Conservation (phyloP, 2,888 invertebrate species). For the Phalera bucephala region DNA sequence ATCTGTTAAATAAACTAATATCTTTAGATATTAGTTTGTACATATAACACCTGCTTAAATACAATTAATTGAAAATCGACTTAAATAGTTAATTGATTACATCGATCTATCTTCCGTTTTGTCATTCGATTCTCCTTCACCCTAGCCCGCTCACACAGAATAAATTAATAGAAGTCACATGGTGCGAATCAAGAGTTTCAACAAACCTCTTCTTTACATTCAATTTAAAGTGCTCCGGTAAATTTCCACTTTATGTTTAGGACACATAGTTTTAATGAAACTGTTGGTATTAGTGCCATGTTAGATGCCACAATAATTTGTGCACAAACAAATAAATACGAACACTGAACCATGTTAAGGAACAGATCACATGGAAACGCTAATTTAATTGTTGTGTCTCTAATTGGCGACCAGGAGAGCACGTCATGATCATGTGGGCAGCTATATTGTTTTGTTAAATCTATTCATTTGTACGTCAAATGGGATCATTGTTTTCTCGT, state of each 20-base stretch:
- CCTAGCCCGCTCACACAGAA: too few species aligned
- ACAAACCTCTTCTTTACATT: not conserved
- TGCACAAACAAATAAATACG: slow-evolving; percentile 15
- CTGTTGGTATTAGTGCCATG: slow-evolving; percentile 3
- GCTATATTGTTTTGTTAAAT: slow-evolving; percentile 1
- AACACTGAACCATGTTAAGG: slow-evolving; percentile 19
- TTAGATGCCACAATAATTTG: slow-evolving; percentile 17
- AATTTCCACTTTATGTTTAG: not conserved
- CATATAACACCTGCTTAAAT: too few species aligned
- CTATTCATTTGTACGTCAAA: slow-evolving; percentile 1
- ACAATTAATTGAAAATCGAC: too few species aligned
- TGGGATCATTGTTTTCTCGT: too few species aligned
- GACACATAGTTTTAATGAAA: not conserved
- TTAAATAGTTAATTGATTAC: too few species aligned
- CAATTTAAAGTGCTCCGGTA: not conserved
- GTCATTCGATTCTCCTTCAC: too few species aligned
- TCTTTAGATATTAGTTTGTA: too few species aligned
- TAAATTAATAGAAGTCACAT: not conserved
- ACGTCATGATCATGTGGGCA: slow-evolving; percentile 29
- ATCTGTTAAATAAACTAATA: too few species aligned
- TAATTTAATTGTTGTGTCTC: slow-evolving; percentile 33
- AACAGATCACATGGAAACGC: slow-evolving; percentile 25
- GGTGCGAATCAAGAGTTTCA: not conserved
- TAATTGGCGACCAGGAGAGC: slow-evolving; percentile 11
- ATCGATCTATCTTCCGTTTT: too few species aligned